Base-by-base conservation (phyloP, 2,888 invertebrate species). In the Elgonia sp. region DNA sequence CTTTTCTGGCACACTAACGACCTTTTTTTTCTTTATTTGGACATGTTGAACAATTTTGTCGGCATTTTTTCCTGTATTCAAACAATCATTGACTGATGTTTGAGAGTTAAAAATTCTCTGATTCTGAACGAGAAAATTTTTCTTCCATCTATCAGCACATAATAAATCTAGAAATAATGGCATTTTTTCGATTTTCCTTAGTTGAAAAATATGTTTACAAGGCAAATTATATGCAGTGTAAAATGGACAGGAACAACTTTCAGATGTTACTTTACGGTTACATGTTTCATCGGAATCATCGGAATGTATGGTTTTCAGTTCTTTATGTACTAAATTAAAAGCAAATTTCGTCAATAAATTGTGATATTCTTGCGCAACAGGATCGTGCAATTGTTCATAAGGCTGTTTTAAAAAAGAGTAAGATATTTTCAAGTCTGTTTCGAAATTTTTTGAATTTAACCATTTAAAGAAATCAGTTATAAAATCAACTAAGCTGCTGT, bases 201-300 rank as follows among this genome's bases (percentile, higher is more conserved):
- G 67, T 20, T 69, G 42, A 67, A 79, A 55, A 42, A 79, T 67
- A 12, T 79, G 79, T n/a, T 18, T 67, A 18, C 79, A 79, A 12
- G 79, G 79, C 10, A 79, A 69, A 29, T 40, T 18, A n/a, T 42
- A 21, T 29, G 57, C 10, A 9, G 29, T 55, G 0, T 9, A 21
- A 14, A 62, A 76, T 5, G 37, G 29, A 60, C 67, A 79, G n/a
- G 39, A 8, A 21, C 79, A 69, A 21, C 55, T 42, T 18, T 69
- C 55, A 0, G 40, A 2, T 12, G 39, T 69, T 7, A 67, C 21
- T 16, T 18, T 29, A 75, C 1, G 3, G n/a, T 10, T 62, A n/a
- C n/a, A n/a, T 46, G n/a, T 20, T 0, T 39, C 37, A 55, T 46
- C 1, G 1, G n/a, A 60, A 14, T 39, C 9, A 65, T 12, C 1